A percentile compares a stretch with the other conserved stretches of the same genome.
These are phyloP conservation scores for Sympetrum striolatum DNA, from an alignment of 2,888 invertebrate genomes.

Conservation along the genomic window DNA sequence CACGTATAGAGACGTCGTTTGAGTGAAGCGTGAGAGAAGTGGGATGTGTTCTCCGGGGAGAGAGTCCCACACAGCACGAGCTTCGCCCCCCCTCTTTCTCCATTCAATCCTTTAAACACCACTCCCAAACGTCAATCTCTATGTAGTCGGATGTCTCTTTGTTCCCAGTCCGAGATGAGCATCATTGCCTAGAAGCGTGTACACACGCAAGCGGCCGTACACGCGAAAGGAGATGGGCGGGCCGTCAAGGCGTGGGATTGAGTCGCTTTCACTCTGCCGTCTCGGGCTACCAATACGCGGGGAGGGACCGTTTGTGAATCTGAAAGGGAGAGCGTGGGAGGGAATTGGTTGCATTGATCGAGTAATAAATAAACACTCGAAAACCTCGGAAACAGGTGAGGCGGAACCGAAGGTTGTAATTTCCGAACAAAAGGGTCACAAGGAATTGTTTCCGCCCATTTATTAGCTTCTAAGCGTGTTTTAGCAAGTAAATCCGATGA, in stretches of 20 bases:
- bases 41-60: background rate
- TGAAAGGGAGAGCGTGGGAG: background rate
- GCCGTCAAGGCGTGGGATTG: background rate
- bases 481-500: no score
- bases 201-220: background rate
- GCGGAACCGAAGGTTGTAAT: background rate
- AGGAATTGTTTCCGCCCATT: background rate
- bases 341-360: background rate
- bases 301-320: background rate
- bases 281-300: background rate
- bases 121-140: background rate
- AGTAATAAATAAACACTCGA: background rate
- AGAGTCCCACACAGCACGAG: background rate
- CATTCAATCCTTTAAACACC: background rate
- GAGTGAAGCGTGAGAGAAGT: background rate
- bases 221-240: background rate
- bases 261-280: background rate
- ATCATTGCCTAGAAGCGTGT: background rate
- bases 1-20: background rate
- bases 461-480: no score
- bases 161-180: background rate
- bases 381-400: background rate
- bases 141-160: background rate
- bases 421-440: background rate
- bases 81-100: background rate